Conservation (phyloP, 2,888 invertebrate genomes). For the Hanleya hanleyi region DNA sequence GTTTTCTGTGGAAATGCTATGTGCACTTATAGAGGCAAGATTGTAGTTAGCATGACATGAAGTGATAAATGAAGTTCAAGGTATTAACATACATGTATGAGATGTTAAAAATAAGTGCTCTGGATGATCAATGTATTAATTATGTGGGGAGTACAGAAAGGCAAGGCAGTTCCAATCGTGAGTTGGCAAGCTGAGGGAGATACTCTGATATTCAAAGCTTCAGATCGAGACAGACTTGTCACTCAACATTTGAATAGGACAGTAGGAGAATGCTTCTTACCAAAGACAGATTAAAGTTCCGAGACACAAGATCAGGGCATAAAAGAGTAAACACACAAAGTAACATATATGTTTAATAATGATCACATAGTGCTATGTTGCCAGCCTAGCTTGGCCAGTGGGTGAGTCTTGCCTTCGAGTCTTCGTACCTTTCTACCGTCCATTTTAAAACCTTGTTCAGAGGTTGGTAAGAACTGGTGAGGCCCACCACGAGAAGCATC, state of each 20-base stretch:
- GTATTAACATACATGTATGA: no score
- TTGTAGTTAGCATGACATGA: no score
- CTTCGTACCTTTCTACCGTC: neutral
- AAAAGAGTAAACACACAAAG: neutral
- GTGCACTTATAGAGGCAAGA: no score
- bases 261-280: no score
- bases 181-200: no score
- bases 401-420: neutral
- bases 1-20: no score
- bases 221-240: neutral
- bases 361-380: conserved; percentile 1
- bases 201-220: neutral
- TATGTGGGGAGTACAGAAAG: no score
- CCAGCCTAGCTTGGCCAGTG: conserved; percentile 2
- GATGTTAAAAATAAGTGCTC: no score
- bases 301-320: neutral
- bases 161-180: no score
- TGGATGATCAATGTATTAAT: no score
- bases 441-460: neutral
- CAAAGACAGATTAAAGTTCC: no score
- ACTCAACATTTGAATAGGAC: neutral
- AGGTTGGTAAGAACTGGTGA: neutral
- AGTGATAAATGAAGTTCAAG: no score
- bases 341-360: neutral
- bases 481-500: neutral